These are phyloP conservation scores for Nasonovia ribisnigri DNA, from an alignment of 2,888 invertebrate genomes.

Conservation along the genomic window DNA sequence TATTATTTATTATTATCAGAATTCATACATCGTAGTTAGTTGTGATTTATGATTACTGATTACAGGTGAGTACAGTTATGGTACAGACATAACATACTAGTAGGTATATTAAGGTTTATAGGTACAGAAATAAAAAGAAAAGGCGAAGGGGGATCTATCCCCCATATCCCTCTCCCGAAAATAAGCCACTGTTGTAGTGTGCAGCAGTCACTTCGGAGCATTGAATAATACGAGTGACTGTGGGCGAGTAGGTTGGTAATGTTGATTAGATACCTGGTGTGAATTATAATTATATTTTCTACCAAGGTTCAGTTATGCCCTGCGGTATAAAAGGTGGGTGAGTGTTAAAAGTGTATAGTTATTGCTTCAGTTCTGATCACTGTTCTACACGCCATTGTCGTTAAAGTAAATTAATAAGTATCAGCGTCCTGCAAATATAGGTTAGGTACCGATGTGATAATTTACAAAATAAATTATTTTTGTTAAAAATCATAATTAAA, in stretches of 20 bases:
- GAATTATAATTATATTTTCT: neutral
- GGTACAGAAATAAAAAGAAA: neutral
- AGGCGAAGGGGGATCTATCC: no score
- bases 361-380: neutral
- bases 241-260: neutral
- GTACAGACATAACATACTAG: neutral
- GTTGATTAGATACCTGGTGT: neutral
- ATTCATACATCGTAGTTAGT: constrained; percentile 12
- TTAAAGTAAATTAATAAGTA: neutral
- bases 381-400: neutral
- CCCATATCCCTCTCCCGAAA: no score
- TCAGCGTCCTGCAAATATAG: neutral
- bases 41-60: neutral
- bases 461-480: neutral
- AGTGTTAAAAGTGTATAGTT: neutral
- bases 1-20: constrained; percentile 23
- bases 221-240: neutral
- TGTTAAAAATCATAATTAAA: neutral
- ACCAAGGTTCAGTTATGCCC: neutral
- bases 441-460: neutral
- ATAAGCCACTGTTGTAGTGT: neutral
- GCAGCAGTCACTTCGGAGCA: neutral
- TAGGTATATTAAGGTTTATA: neutral
- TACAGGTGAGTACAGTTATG: neutral
- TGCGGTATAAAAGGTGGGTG: neutral